Evolutionary conservation across 2,888 invertebrate species (phyloP).

Genomic region (Pseudanteris insignis): DNA sequence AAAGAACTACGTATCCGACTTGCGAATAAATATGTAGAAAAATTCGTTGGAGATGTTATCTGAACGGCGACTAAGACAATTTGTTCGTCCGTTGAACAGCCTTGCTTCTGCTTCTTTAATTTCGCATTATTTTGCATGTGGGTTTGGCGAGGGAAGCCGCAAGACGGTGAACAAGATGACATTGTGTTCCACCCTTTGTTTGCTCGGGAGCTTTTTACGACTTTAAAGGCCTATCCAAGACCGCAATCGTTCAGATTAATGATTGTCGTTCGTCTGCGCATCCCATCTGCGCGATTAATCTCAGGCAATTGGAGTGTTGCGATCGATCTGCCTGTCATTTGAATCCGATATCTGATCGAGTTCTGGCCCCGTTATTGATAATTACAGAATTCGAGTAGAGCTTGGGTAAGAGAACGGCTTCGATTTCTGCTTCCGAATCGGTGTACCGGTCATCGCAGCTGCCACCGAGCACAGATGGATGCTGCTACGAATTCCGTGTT

Average conservation of each 20-base stretch:
- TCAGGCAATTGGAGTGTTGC: slow-evolving; percentile 8
- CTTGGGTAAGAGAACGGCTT: neutral
- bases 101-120: too few relatives aligned
- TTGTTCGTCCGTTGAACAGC: neutral
- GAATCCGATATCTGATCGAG: slow-evolving; percentile 3
- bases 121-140: too few relatives aligned
- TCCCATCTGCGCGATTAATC: slow-evolving; percentile 26
- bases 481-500: too few relatives aligned
- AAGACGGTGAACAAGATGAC: slow-evolving; percentile 23
- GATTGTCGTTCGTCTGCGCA: slow-evolving; percentile 26
- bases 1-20: too few relatives aligned
- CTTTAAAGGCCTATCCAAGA: slow-evolving; percentile 45
- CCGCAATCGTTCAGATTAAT: slow-evolving; percentile 39
- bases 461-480: neutral
- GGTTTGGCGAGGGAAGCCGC: too few relatives aligned
- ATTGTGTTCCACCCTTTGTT: slow-evolving; percentile 47
- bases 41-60: too few relatives aligned
- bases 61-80: too few relatives aligned
- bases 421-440: slow-evolving; percentile 1
- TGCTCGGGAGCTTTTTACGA: slow-evolving; percentile 43
- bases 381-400: neutral
- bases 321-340: slow-evolving; percentile 19
- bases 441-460: neutral
- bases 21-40: too few relatives aligned
- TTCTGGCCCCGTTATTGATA: slow-evolving; percentile 1